phyloP scores from a whole-genome alignment of 2,888 invertebrate genomes.

The Magallana nippona region DNA sequence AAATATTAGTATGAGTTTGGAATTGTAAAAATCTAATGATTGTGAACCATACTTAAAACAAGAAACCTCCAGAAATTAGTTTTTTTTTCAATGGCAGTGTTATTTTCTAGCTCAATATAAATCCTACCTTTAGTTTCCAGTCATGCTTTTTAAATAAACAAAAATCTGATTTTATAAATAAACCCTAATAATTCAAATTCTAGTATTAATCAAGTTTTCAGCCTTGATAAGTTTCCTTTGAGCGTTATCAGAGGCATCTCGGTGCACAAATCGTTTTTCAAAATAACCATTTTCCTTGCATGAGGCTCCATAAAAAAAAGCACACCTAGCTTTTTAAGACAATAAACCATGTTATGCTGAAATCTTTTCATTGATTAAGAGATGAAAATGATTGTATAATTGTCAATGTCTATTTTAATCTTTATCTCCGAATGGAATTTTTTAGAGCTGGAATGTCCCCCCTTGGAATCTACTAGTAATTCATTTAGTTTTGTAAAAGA shows the following conservation, averaged over 20 bases:
- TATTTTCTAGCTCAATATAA: too few relatives aligned
- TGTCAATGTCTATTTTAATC: too few relatives aligned
- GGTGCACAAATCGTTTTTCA: constrained; percentile 14
- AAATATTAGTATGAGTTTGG: not conserved
- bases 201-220: constrained; percentile 7
- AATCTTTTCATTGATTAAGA: too few relatives aligned
- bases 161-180: constrained; percentile 3
- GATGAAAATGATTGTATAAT: too few relatives aligned
- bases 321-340: not conserved
- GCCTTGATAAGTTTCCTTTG: not conserved
- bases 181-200: constrained; percentile 9
- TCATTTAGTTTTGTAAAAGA: too few relatives aligned
- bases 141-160: not conserved
- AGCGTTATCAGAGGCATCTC: not conserved
- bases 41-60: not conserved
- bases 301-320: not conserved
- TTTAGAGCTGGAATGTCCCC: too few relatives aligned
- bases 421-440: too few relatives aligned
- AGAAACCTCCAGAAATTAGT: not conserved
- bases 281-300: not conserved
- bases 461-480: too few relatives aligned
- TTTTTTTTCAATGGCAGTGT: too few relatives aligned
- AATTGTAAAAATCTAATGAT: not conserved
- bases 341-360: not conserved
- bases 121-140: too few relatives aligned